Percentiles rank a stretch among this genome's conserved stretches.
Evolutionary conservation across 92 coral and sea anemone genomes (phyloP).

Genomic region (Ricordea florida): DNA sequence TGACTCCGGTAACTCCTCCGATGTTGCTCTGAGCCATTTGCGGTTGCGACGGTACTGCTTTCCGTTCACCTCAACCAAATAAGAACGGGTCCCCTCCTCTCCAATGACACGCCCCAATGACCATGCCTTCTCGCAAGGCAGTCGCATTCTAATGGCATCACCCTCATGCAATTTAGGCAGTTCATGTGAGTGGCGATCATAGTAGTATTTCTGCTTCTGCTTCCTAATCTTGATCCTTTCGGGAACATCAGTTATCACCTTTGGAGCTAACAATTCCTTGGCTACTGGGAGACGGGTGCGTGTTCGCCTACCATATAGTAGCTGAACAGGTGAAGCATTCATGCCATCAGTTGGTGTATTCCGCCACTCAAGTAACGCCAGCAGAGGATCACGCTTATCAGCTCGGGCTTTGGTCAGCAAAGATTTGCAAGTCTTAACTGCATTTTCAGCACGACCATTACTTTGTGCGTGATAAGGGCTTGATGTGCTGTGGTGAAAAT

Average conservation of each 20-base stretch:
- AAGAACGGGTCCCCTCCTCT: conserved; percentile 21
- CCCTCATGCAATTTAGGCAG: conserved; percentile 20
- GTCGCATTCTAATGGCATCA: conserved; percentile 35
- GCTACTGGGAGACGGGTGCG: conserved; percentile 14
- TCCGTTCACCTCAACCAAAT: conserved; percentile 4
- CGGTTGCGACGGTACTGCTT: conserved; percentile 14
- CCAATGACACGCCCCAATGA: conserved; percentile 32
- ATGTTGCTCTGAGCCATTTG: conserved; percentile 7
- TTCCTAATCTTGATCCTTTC: conserved; percentile 11
- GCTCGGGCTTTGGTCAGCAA: no score
- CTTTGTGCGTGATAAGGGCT: no score
- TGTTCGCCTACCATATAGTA: no score
- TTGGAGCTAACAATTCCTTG: neutral
- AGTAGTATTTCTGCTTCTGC: conserved; percentile 13
- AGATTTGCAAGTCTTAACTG: no score
- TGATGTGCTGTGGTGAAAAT: no score
- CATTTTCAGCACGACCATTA: no score
- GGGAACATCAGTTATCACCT: neutral
- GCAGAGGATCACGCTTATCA: no score
- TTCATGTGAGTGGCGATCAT: conserved; percentile 9
- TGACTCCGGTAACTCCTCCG: conserved; percentile 1
- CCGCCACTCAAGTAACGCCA: no score
- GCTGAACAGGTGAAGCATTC: no score
- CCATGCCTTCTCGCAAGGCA: conserved; percentile 18
- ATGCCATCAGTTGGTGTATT: no score